These are phyloP conservation scores for Bothrops jararaca DNA, from an alignment of 2,113 vertebrate genomes.

Conservation along the genomic window DNA sequence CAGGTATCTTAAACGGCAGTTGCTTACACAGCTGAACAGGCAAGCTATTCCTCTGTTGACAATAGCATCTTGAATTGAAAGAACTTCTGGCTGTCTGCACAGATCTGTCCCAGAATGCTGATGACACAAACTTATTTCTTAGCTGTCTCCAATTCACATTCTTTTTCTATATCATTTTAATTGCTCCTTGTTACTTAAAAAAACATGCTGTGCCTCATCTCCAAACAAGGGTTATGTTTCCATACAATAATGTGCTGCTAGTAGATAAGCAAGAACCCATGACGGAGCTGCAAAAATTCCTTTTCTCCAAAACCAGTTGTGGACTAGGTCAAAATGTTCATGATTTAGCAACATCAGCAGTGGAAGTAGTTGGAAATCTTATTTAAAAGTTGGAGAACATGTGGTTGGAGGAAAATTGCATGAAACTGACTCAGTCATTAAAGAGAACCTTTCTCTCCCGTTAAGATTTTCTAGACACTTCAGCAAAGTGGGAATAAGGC, in stretches of 20 bases:
- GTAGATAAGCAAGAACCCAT: not conserved
- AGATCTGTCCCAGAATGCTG: not conserved
- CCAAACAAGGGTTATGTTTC: not conserved
- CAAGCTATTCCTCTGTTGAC: not conserved
- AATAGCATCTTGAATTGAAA: not conserved
- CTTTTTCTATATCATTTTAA: not conserved
- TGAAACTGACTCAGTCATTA: not conserved
- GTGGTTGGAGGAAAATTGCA: not conserved
- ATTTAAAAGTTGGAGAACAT: not conserved
- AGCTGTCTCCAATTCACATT: not conserved
- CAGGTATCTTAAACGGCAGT: not conserved
- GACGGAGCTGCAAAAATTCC: not conserved
- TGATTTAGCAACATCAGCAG: not conserved
- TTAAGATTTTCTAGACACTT: not conserved
- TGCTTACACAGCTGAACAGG: not conserved
- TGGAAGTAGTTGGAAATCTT: not conserved
- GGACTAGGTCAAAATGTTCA: not conserved
- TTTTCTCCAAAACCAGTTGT: not conserved
- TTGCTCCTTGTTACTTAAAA: not conserved
- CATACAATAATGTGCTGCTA: not conserved
- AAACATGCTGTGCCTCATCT: not conserved
- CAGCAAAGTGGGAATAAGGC: not conserved
- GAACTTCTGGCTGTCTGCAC: not conserved
- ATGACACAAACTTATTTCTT: not conserved
- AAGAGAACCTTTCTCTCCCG: not conserved